Evolutionary conservation across 2,888 invertebrate genomes (phyloP).

Genomic region (Gymnosoma rotundatum): DNA sequence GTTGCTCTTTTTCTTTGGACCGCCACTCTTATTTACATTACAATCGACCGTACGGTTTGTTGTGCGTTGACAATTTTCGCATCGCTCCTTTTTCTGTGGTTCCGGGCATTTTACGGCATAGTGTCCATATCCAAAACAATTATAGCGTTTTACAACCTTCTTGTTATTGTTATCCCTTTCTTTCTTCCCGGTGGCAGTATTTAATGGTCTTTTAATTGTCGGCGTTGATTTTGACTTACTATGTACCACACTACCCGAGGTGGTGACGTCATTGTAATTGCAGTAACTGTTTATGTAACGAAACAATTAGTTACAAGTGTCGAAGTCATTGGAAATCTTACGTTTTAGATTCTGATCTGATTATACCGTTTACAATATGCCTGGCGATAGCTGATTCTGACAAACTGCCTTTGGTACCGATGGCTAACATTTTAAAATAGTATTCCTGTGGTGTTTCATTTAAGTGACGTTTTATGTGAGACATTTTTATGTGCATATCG

Average conservation of each 20-base stretch:
- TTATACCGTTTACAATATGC: slow-evolving; percentile 63
- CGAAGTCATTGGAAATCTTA: slow-evolving; percentile 64
- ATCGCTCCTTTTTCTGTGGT: slow-evolving; percentile 47
- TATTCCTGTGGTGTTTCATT: slow-evolving; percentile 26
- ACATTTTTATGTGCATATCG: slow-evolving; percentile 54
- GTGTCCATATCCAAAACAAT: slow-evolving; percentile 36
- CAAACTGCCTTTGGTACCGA: slow-evolving; percentile 49
- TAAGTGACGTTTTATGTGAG: slow-evolving; percentile 21
- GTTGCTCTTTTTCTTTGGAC: background rate
- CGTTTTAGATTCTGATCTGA: slow-evolving; percentile 24
- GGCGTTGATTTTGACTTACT: background rate
- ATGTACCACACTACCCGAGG: background rate
- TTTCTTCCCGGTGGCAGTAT: background rate
- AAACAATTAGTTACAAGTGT: slow-evolving; percentile 16
- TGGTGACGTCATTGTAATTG: slow-evolving; percentile 35
- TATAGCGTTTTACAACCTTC: slow-evolving; percentile 10
- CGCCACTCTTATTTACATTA: background rate
- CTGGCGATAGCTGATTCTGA: slow-evolving; percentile 52
- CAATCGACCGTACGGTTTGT: slow-evolving; percentile 13
- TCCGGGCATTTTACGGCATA: slow-evolving; percentile 45
- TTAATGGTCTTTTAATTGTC: background rate
- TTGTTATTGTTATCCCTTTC: background rate
- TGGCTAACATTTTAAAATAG: slow-evolving; percentile 53
- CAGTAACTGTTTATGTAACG: slow-evolving; percentile 40
- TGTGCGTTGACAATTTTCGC: slow-evolving; percentile 42